Evolutionary conservation across 2,888 invertebrate species (phyloP).

Genomic region (Noctua pronuba): DNA sequence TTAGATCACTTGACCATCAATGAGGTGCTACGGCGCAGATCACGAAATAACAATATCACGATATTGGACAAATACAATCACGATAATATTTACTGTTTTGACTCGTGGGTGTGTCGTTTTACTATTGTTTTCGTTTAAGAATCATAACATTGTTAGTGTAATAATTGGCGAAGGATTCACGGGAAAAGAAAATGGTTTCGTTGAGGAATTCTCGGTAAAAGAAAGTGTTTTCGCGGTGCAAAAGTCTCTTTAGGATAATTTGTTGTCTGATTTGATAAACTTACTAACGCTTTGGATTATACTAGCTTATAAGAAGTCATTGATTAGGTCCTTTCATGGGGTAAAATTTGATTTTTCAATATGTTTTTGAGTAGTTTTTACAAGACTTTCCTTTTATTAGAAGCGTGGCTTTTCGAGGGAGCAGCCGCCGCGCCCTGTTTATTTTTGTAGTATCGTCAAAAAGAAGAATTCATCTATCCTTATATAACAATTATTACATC

Average conservation of each 20-base stretch:
- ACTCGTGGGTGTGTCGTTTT: conserved; percentile 46
- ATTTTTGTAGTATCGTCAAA: neutral
- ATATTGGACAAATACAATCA: conserved; percentile 46
- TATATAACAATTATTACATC: neutral
- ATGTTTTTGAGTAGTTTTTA: neutral
- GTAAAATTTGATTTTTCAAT: neutral
- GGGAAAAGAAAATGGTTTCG: neutral
- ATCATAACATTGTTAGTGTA: conserved; percentile 27
- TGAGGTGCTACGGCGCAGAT: conserved; percentile 33
- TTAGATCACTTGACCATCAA: neutral
- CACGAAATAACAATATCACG: conserved; percentile 9
- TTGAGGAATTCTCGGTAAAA: conserved; percentile 7
- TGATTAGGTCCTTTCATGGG: neutral
- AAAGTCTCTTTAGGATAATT: neutral
- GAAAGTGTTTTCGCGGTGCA: neutral
- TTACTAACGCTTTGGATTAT: neutral
- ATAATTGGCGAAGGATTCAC: neutral
- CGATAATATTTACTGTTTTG: conserved; percentile 51
- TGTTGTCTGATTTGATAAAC: neutral
- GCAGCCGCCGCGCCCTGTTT: no score
- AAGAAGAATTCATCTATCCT: neutral
- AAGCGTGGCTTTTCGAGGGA: neutral
- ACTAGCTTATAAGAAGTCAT: neutral
- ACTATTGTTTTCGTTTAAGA: conserved; percentile 29
- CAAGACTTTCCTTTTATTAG: no score